These are phyloP conservation scores for Rhinichthys osculus DNA, from an alignment of 2,797 vertebrate genomes.

Conservation along the genomic window DNA sequence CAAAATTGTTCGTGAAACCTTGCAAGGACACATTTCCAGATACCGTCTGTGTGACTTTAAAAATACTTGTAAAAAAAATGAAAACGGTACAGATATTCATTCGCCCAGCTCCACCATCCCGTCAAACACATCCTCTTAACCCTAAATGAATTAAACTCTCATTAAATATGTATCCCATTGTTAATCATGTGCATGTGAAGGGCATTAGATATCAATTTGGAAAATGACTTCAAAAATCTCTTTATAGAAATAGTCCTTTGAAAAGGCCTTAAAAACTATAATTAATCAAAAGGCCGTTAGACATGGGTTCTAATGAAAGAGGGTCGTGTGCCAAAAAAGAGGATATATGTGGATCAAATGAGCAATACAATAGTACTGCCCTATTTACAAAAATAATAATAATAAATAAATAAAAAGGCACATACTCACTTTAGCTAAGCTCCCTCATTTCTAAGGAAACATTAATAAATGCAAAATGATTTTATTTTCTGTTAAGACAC, in stretches of 20 bases:
- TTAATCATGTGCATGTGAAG: constrained; percentile 80
- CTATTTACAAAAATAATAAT: not conserved
- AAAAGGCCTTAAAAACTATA: constrained; percentile 73
- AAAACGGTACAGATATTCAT: constrained; percentile 62
- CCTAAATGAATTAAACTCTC: constrained; percentile 78
- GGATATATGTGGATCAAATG: not conserved
- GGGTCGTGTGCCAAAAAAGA: not conserved
- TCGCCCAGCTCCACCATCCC: constrained; percentile 59
- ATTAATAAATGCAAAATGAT: not conserved
- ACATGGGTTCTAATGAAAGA: constrained; percentile 24
- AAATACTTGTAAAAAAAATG: constrained; percentile 33
- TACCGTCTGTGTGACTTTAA: constrained; percentile 42
- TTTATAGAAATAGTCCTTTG: constrained; percentile 75
- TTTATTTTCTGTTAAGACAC: constrained; percentile 1
- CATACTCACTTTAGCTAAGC: not conserved
- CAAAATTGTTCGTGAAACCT: constrained; percentile 51
- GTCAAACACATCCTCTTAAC: constrained; percentile 68
- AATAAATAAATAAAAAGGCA: not conserved
- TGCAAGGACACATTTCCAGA: constrained; percentile 52
- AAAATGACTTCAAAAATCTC: constrained; percentile 78
- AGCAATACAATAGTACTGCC: not conserved
- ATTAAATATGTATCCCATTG: constrained; percentile 82
- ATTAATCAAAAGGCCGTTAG: constrained; percentile 64
- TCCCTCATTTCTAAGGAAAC: not conserved
- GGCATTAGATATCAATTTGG: constrained; percentile 82